These are phyloP conservation scores for Oithona nana DNA, from an alignment of 2,888 invertebrate species.

Conservation along the genomic window DNA sequence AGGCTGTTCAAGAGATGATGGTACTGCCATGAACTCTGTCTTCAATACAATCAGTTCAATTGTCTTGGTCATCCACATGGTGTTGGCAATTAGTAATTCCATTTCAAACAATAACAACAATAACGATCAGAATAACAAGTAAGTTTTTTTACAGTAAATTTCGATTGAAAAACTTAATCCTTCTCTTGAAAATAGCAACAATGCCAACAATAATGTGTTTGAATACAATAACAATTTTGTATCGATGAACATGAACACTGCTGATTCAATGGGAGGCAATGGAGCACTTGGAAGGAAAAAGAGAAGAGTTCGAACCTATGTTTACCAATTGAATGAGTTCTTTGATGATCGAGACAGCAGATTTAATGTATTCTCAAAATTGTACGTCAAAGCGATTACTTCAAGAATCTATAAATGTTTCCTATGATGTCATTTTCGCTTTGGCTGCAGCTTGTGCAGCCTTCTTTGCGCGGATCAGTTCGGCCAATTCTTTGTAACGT, in stretches of 20 bases:
- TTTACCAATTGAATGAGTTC: not conserved
- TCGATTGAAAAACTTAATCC: no score
- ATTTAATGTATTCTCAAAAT: not conserved
- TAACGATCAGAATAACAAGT: not conserved
- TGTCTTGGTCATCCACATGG: not conserved
- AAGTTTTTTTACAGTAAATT: no score
- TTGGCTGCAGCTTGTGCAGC: constrained; percentile 39
- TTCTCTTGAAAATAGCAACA: no score
- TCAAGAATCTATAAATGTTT: not conserved
- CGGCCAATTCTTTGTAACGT: constrained; percentile 64
- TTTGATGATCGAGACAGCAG: not conserved
- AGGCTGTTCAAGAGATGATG: not conserved
- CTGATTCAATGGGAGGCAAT: not conserved
- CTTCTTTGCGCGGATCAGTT: constrained; percentile 89
- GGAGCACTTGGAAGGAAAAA: not conserved
- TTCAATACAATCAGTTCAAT: not conserved
- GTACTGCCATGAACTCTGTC: not conserved
- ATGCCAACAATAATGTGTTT: not conserved
- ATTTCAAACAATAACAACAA: not conserved
- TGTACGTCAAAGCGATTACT: not conserved
- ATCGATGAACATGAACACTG: not conserved
- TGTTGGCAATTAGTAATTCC: no score
- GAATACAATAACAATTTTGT: not conserved
- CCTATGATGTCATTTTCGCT: not conserved
- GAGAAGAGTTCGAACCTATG: not conserved